Evolutionary conservation across 2,888 invertebrate species (phyloP).

Genomic region (Pachydiplax longipennis): DNA sequence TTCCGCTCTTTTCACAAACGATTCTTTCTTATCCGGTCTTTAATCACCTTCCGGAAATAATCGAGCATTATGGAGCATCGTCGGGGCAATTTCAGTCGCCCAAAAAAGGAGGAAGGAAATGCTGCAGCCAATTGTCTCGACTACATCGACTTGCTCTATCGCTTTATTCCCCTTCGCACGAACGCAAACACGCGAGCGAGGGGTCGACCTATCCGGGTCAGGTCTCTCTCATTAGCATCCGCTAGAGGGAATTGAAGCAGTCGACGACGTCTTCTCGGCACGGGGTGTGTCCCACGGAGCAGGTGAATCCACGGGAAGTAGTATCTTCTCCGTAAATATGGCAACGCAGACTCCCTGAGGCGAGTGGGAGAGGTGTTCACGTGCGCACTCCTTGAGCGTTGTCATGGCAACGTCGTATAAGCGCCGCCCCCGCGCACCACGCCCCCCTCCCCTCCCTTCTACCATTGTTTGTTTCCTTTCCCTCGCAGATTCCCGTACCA

Average conservation of each 20-base stretch:
- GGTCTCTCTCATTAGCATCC: background rate
- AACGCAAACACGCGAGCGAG: background rate
- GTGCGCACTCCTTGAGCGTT: conserved; percentile 27
- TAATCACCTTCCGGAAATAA: background rate
- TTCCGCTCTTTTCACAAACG: background rate
- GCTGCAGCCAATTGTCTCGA: background rate
- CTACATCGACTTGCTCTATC: background rate
- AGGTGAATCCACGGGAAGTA: background rate
- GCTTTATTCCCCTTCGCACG: background rate
- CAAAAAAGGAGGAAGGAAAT: background rate
- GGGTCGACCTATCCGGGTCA: conserved; percentile 40
- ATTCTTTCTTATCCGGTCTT: background rate
- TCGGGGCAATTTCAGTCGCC: too few relatives aligned
- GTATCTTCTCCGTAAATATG: background rate
- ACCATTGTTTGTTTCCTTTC: background rate
- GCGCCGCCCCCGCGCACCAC: conserved; percentile 35
- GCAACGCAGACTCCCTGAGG: conserved; percentile 15
- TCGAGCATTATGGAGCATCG: too few relatives aligned
- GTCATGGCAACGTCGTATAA: conserved; percentile 29
- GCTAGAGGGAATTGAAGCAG: background rate
- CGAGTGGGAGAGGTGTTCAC: background rate
- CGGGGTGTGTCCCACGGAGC: background rate
- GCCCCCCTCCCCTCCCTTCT: background rate
- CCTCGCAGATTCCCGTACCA: background rate
- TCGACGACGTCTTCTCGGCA: background rate